Conservation (phyloP, 64 coral and sea anemone genomes). For the Stichodactyla mertensii region DNA sequence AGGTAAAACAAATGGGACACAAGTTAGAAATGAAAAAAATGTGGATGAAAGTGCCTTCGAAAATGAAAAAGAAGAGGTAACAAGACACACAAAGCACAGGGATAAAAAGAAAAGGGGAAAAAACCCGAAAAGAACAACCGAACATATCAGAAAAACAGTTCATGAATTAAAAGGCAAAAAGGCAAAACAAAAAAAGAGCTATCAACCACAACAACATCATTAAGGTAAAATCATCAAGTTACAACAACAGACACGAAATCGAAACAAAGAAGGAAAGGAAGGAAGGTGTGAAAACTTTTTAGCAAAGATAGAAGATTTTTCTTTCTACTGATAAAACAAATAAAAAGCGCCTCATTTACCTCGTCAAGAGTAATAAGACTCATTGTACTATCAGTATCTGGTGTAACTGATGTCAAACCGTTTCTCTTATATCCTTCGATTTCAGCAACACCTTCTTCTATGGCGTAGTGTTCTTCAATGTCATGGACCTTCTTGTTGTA, state of each 20-base stretch:
- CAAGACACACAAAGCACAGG: too few species aligned
- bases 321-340: not conserved
- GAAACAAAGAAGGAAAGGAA: too few species aligned
- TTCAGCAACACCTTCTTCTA: not conserved
- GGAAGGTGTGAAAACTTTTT: too few species aligned
- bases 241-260: too few species aligned
- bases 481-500: slow-evolving; percentile 75
- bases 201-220: too few species aligned
- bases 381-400: slow-evolving; percentile 32
- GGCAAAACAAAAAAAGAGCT: too few species aligned
- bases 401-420: slow-evolving; percentile 24
- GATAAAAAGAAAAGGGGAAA: not conserved
- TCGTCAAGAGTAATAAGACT: slow-evolving; percentile 37
- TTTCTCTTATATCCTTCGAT: not conserved
- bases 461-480: slow-evolving; percentile 77
- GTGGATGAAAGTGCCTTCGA: too few species aligned
- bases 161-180: too few species aligned
- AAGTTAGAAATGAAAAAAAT: not conserved
- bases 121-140: not conserved
- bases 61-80: too few species aligned
- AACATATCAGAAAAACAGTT: too few species aligned
- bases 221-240: too few species aligned
- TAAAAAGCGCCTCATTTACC: not conserved
- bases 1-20: not conserved
- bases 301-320: too few species aligned